Conservation (phyloP, 2,797 vertebrate species). For the Sphenodon punctatus region DNA sequence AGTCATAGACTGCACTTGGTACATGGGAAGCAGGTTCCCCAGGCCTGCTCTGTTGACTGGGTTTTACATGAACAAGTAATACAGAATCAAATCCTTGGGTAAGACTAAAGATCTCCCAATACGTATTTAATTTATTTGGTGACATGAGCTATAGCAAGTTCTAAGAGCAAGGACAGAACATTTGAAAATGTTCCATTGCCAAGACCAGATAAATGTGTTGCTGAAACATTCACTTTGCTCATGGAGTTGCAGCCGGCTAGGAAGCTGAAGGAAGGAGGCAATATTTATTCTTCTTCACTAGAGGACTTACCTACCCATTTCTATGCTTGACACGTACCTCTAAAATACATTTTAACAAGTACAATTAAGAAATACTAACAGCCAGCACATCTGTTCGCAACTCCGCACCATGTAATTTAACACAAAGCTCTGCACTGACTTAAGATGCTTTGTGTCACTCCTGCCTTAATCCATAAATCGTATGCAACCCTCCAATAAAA, state of each 20-base stretch:
- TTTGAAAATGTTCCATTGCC: neutral
- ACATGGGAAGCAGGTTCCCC: too few relatives aligned
- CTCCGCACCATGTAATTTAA: slow-evolving; percentile 41
- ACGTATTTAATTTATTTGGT: too few relatives aligned
- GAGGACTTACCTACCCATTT: slow-evolving; percentile 24
- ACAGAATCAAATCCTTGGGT: too few relatives aligned
- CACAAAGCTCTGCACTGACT: slow-evolving; percentile 54
- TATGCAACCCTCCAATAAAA: slow-evolving; percentile 32
- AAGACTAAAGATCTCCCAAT: too few relatives aligned
- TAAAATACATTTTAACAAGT: slow-evolving; percentile 51
- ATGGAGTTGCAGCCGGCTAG: neutral
- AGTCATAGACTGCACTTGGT: too few relatives aligned
- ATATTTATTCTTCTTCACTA: neutral
- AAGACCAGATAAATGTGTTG: neutral
- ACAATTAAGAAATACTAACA: slow-evolving; percentile 62
- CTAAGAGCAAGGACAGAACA: neutral
- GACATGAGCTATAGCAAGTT: too few relatives aligned
- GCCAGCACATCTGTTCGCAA: slow-evolving; percentile 31
- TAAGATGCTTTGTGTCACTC: slow-evolving; percentile 37
- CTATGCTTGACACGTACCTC: neutral
- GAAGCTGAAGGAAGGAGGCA: neutral
- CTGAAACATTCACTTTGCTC: neutral
- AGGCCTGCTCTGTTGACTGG: too few relatives aligned
- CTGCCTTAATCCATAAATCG: slow-evolving; percentile 54
- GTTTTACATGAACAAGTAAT: too few relatives aligned